phyloP scores from a whole-genome alignment of 2,888 invertebrate genomes.

The Nebria brevicollis region DNA sequence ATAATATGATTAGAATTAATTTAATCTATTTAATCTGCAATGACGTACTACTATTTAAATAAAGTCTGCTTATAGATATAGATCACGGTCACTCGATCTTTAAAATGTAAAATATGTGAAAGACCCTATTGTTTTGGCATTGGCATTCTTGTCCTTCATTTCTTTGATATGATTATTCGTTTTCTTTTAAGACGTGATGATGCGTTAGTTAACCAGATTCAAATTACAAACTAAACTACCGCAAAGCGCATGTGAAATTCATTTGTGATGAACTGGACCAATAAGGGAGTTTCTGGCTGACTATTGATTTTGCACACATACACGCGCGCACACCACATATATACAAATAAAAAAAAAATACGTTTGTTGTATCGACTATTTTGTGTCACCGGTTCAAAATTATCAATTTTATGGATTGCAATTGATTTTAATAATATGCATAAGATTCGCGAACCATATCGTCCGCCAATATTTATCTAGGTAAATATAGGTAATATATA shows the following conservation, averaged over 20 bases:
- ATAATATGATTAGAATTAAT: too few relatives aligned
- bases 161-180: neutral
- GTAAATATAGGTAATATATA: neutral
- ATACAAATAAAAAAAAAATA: neutral
- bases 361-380: neutral
- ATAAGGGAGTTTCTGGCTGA: constrained; percentile 42
- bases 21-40: too few relatives aligned
- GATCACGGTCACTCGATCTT: too few relatives aligned
- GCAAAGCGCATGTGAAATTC: constrained; percentile 47
- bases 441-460: neutral
- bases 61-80: too few relatives aligned
- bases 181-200: neutral
- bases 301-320: constrained; percentile 43
- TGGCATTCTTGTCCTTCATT: neutral
- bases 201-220: constrained; percentile 14
- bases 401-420: neutral
- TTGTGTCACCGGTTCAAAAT: neutral
- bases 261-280: constrained; percentile 45
- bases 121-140: too few relatives aligned
- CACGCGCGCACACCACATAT: neutral
- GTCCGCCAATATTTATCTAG: neutral
- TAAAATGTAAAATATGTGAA: too few relatives aligned
- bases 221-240: constrained; percentile 40
- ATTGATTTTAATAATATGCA: neutral
- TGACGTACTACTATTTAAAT: too few relatives aligned